A percentile compares a stretch with the other conserved stretches of the same genome.
These are phyloP conservation scores for Eira barbara DNA, from an alignment of 2,113 vertebrate genomes.

Conservation along the genomic window DNA sequence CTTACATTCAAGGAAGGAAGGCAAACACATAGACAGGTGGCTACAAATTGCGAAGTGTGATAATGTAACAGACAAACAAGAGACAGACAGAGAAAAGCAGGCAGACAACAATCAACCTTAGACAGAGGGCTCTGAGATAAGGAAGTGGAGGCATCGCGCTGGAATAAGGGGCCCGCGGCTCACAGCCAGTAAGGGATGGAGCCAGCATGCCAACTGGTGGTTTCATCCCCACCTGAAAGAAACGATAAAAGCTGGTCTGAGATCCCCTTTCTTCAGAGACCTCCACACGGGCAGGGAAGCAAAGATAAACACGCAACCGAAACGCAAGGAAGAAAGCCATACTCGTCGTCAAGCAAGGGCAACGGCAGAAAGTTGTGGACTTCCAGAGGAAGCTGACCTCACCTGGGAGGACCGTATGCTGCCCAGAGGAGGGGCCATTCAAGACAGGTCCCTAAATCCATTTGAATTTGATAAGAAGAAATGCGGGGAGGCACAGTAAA, in stretches of 20 bases:
- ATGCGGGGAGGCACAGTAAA: not conserved
- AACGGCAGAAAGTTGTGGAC: not conserved
- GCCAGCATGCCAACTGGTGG: too few species aligned
- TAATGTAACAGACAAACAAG: not conserved
- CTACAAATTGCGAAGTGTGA: not conserved
- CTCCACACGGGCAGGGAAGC: not conserved
- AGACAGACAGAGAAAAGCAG: not conserved
- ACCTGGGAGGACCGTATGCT: not conserved
- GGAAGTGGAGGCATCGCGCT: not conserved
- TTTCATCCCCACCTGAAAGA: not conserved
- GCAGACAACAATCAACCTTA: not conserved
- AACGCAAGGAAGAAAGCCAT: not conserved
- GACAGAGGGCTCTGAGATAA: not conserved
- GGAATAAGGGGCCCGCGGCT: not conserved
- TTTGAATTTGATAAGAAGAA: not conserved
- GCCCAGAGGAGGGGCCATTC: not conserved
- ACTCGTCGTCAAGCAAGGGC: not conserved
- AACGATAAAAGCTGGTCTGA: not conserved
- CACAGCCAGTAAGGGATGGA: not conserved
- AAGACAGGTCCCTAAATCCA: not conserved
- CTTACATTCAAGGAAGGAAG: not conserved
- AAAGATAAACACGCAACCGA: not conserved
- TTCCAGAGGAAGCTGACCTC: not conserved
- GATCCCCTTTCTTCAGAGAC: not conserved
- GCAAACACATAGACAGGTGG: not conserved